Base-by-base conservation (phyloP, 2,888 invertebrate species). In the Cremastinae sp. region DNA sequence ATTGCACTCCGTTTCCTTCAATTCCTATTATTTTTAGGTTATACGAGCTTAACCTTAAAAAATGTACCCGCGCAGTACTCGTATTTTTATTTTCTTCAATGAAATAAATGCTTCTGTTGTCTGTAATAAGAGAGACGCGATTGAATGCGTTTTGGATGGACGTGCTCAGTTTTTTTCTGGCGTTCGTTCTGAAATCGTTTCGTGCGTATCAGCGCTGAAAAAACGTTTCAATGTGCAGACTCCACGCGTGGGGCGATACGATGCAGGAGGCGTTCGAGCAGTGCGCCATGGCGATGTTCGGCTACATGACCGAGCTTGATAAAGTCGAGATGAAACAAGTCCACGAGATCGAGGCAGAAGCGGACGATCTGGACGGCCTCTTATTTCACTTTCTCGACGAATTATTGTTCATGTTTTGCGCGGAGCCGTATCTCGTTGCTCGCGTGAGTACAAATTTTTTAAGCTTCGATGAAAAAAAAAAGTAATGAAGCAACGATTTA, bases 371-470 rank as follows among this genome's bases (percentile, higher is more conserved):
- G 88, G 92, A 96, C 85, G 95, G 96, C 12, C 91, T 99, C 7
- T 91, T 99, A 0, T 99, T 94, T 87, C 96, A 97, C 86, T 98
- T 97, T 87, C 92, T 99, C 51, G 98, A 99, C 88, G 99, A 99
- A 90, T 92, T 98, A 78, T 91, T 99, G 7, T 99, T 94, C 89
- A 90, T 97, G 66, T 99, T 99, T 89, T 95, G 95, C 79, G 97
- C 95, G 1, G 99, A 99, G 86, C 97, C 97, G 0, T 95, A 91
- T 90, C 92, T 98, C 84, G 95, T 98, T 64, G 91, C 92, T 0
- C 91, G 92, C 88, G 93, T 93, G 90, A 85, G 89, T 81, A 10
- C 28, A 2, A 2, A 7, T 51, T 0, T 34, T 58, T 72, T 10
- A 22, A 7, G 12, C 45, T 7, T 12, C 10, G n/a, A 9, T 9